Evolutionary conservation across 1,140 invertebrate species (phyloP), one percentile per base, ranked within the genome.

Genomic region (Diabrotica virgifera): DNA sequence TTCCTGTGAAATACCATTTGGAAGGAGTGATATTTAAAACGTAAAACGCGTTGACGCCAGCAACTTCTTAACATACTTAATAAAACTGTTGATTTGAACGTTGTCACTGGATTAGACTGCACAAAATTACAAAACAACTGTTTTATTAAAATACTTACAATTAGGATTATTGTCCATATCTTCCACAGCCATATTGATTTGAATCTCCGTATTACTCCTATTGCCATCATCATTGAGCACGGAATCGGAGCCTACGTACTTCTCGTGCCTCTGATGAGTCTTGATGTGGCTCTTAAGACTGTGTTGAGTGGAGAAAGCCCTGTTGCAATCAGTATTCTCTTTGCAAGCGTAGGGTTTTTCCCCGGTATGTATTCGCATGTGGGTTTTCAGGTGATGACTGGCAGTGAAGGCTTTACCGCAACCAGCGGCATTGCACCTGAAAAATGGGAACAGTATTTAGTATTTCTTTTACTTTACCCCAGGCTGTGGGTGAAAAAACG

Each of bases 381-480:
- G 93, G 4, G 91, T 93, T 83, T 96, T 96, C 50, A 97, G 80
- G 80, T 97, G 95, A 82, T 97, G 95, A 53, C 92, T 95, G 12
- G 93, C 94, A 6, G 93, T 93, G 78, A 98, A 97, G 0, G 93
- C 89, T 77, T 95, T 96, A 36, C 89, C 90, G 77, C 95, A 97
- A 24, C 91, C 92, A 70, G 90, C 87, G 77, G 90, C 87, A 57
- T 83, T 79, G 76, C 94, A 96, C 77, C 91, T 92, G 76, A 40
- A 68, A 66, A 60, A 59, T 4, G 24, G 24, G 1, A 24, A 24
- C 24, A 4, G 4, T 24, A 24, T 24, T 24, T 24, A 24, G 24
- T 24, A 2, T 24, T 24, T 24, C 24, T 24, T n/a, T n/a, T n/a
- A n/a, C n/a, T n/a, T n/a, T n/a, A n/a, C n/a, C n/a, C n/a, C n/a